Percentiles rank a stretch among this genome's conserved stretches.
Evolutionary conservation across 2,797 vertebrate genomes (phyloP).

Genomic region (Hipposideros larvatus): DNA sequence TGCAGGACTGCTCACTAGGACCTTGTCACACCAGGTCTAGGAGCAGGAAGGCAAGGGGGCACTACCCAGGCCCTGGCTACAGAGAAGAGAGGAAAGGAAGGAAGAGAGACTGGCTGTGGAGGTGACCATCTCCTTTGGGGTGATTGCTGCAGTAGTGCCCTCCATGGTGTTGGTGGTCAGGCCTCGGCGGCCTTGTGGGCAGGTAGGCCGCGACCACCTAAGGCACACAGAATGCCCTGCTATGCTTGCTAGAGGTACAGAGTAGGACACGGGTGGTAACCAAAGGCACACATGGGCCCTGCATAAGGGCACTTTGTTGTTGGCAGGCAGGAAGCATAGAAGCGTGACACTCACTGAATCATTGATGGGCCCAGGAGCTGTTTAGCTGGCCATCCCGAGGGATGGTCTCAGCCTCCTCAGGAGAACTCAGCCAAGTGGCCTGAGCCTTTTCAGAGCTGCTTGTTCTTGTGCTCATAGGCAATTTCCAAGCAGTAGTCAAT

Average conservation of each 20-base stretch:
- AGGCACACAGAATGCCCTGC: neutral
- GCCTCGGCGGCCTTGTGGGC: neutral
- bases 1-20: neutral
- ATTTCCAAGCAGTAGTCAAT: conserved; percentile 78
- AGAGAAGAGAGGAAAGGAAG: neutral
- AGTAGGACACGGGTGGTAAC: neutral
- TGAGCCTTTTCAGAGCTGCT: conserved; percentile 82
- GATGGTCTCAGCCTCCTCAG: conserved; percentile 63
- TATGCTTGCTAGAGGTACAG: neutral
- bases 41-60: neutral
- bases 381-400: conserved; percentile 73
- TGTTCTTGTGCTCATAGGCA: conserved; percentile 81
- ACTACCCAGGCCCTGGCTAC: neutral
- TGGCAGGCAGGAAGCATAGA: conserved; percentile 67
- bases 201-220: neutral
- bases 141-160: neutral
- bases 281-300: neutral
- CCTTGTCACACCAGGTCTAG: neutral
- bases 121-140: neutral
- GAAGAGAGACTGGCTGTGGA: neutral
- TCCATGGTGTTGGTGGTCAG: neutral
- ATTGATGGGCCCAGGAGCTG: conserved; percentile 77
- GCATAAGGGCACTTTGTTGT: conserved; percentile 35
- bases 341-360: conserved; percentile 65
- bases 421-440: conserved; percentile 70